Evolutionary conservation across 1,140 invertebrate genomes (phyloP).

Genomic region (Listronotus bonariensis): DNA sequence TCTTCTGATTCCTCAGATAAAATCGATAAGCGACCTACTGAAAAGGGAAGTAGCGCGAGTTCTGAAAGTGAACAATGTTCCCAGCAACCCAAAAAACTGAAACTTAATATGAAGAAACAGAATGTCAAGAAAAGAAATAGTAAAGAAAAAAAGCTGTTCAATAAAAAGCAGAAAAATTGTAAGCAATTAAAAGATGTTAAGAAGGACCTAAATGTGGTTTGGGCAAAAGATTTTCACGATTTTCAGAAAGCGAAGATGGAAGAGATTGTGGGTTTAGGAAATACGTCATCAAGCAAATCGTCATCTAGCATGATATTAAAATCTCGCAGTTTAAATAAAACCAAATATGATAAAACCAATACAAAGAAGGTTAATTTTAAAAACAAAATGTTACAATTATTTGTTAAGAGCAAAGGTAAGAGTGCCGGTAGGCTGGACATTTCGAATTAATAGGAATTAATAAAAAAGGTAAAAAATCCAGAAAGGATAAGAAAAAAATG

Average conservation of each 20-base stretch:
- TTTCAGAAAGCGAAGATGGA: conserved; percentile 19
- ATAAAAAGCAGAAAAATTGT: background rate
- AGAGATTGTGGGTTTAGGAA: background rate
- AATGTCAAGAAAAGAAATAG: background rate
- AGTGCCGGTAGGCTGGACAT: conserved; percentile 1
- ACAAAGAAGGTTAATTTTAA: conserved; percentile 4
- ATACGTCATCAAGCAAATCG: background rate
- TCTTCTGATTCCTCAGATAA: conserved; percentile 11
- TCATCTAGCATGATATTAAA: background rate
- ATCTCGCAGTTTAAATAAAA: background rate
- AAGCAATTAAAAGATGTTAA: background rate
- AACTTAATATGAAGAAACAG: background rate
- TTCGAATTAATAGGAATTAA: conserved; percentile 2
- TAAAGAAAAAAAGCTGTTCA: conserved; percentile 2
- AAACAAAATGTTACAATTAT: conserved; percentile 16
- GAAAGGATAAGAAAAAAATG: conserved; percentile 14
- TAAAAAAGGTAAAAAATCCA: conserved; percentile 2
- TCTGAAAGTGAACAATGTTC: background rate
- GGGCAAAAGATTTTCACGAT: conserved; percentile 11
- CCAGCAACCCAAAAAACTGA: background rate
- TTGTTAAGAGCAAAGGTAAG: conserved; percentile 13
- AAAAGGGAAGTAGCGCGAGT: background rate
- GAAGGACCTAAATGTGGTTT: background rate
- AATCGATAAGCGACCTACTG: background rate
- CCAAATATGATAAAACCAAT: background rate